Evolutionary conservation across 2,113 vertebrate species (phyloP), one percentile per base, ranked within the genome.

Genomic region (Bungarus multicinctus): DNA sequence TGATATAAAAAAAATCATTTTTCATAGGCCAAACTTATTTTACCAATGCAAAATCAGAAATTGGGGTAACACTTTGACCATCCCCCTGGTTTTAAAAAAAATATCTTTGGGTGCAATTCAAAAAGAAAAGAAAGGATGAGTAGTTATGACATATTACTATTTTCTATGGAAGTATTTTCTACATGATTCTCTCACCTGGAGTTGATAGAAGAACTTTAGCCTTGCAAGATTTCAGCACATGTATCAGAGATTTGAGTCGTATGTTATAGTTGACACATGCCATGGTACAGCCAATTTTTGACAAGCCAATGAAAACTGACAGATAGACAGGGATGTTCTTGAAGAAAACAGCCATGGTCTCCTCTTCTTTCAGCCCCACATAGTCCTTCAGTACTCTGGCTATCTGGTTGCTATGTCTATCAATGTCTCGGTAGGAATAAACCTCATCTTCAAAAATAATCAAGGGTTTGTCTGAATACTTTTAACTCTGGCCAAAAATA

Each of bases 261-360:
- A 98, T 96, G 96, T 98, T 98, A 96, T n/a, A 93, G 96, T 98
- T 98, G n/a, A 98, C 93, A 0, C 98, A 90, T 2, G 97, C 96
- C 2, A 96, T 95, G 0, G 89, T 88, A 52, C 98, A 98, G 58
- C 98, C 98, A 89, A 98, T 95, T 64, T 98, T 98, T 50, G 91
- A 47, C 88, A 98, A 89, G 0, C 90, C 98, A 4, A 98, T 92
- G 97, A 97, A 98, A 9, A 95, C 1, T 96, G 96, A 98, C 53
- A 98, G 85, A 18, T 97, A 98, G 1, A 88, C n/a, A 0, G 98
- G 98, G 88, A 97, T 97, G 92, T 98, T 98, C 0, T 96, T 97
- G 47, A 98, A 4, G 6, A 98, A 97, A 0, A 98, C 55, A 0
- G 97, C 98, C 50, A 97, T 98, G 0, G 96, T 96, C 90, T 98